Percentiles rank a stretch among this genome's conserved stretches.
Evolutionary conservation across 2,113 vertebrate species (phyloP).

Genomic region (Catharus bicknelli): DNA sequence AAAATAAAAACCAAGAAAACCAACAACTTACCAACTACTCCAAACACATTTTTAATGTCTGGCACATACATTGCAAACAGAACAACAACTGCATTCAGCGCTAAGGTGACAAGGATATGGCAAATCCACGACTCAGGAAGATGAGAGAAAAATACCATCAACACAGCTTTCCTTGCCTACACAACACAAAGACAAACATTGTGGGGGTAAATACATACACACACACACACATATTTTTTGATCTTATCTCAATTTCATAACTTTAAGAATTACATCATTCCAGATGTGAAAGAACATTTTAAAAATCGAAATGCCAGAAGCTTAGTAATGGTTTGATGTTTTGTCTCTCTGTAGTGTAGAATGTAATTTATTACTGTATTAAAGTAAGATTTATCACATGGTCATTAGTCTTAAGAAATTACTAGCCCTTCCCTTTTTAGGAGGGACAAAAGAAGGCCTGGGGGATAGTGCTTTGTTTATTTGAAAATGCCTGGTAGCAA

Average conservation of each 20-base stretch:
- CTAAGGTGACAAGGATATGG: conserved; percentile 82
- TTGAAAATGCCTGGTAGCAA: not conserved
- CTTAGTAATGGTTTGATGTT: not conserved
- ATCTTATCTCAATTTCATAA: not conserved
- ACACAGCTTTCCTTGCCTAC: conserved; percentile 89
- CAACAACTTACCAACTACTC: conserved; percentile 87
- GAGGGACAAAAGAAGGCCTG: not conserved
- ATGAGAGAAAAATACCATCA: conserved; percentile 80
- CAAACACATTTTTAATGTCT: conserved; percentile 90
- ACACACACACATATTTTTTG: not conserved
- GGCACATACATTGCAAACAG: conserved; percentile 90
- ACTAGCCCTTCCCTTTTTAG: not conserved
- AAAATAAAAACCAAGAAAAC: not conserved
- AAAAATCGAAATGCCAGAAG: not conserved
- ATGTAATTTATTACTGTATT: not conserved
- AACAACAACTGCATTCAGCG: conserved; percentile 81
- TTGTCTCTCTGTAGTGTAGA: not conserved
- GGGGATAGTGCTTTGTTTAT: not conserved
- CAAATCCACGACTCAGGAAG: conserved; percentile 80
- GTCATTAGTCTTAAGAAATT: not conserved
- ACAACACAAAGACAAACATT: not conserved
- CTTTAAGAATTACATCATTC: not conserved
- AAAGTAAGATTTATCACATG: not conserved
- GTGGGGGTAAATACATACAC: not conserved
- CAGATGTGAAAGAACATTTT: not conserved